Base-by-base conservation (phyloP, 2,113 vertebrate genomes). In the Perca flavescens region DNA sequence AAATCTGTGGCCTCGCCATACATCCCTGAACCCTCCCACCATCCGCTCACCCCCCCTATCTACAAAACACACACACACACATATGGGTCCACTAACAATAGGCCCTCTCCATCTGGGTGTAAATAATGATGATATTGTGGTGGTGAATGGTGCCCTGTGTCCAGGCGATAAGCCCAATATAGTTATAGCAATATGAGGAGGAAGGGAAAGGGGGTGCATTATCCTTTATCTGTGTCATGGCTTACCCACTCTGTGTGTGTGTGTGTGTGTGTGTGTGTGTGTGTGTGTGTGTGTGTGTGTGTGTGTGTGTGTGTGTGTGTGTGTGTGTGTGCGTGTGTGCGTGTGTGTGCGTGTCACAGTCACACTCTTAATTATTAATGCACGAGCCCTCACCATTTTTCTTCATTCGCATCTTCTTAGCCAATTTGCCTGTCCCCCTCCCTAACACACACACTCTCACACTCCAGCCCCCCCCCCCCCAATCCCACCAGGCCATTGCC, bases 91-190 rank as follows among this genome's bases (percentile, higher is more conserved):
- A 47, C 74, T 69, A 93, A 94, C 94, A 94, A 93, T 91, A 85
- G 88, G 74, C 74, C 74, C 78, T 79, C 92, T 93, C 92, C 89
- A 88, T 91, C 92, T 92, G 89, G 86, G 90, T 89, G 84, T 93
- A 93, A 94, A 92, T 94, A 94, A 94, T 91, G 90, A 90, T 77
- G 80, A 93, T 87, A 90, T 85, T 90, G 91, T 92, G 86, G 67
- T 83, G 77, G 76, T 86, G 89, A 94, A 92, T 84, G 71, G 79
- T 78, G 72, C 78, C 71, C 93, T 94, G 94, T 91, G 93, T 93
- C 91, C 80, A 73, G 90, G 90, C 43, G 94, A 95, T 95, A 95
- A 95, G 92, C 74, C 84, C 86, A 86, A 92, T 90, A 93, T 85
- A 94, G 91, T 91, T 88, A 78, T 83, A 90, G 85, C 67, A 25